phyloP scores from a whole-genome alignment of 2,113 vertebrate species.

The Malurus elegans region DNA sequence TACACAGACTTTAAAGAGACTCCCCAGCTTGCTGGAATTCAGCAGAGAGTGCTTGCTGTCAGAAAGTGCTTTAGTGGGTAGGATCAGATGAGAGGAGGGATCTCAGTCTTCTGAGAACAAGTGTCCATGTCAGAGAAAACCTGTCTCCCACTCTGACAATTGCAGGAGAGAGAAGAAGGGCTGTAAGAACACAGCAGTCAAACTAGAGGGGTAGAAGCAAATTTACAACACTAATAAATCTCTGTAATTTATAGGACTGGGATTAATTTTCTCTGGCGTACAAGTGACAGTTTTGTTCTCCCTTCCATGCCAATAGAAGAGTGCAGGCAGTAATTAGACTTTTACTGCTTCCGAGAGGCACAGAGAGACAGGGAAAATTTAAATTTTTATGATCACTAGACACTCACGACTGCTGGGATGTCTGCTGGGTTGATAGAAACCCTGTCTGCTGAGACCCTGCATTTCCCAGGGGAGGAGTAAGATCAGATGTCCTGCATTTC shows the following conservation, averaged over 20 bases:
- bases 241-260: constrained; percentile 40
- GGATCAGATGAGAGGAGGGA: background rate
- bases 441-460: background rate
- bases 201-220: background rate
- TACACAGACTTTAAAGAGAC: background rate
- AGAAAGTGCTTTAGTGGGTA: background rate
- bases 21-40: background rate
- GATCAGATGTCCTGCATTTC: background rate
- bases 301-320: background rate
- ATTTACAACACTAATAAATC: constrained; percentile 42
- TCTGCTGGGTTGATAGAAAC: background rate
- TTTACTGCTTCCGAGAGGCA: background rate
- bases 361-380: background rate
- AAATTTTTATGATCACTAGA: background rate
- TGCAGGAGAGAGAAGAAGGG: background rate
- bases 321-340: constrained; percentile 25
- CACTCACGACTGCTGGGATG: background rate
- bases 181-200: background rate
- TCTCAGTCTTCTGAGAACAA: background rate
- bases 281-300: constrained; percentile 38
- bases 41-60: background rate
- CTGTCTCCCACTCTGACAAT: background rate
- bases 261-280: constrained; percentile 32
- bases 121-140: background rate
- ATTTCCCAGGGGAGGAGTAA: background rate